These are phyloP conservation scores for Goniozus legneri DNA, from an alignment of 1,140 invertebrate species.

Conservation along the genomic window DNA sequence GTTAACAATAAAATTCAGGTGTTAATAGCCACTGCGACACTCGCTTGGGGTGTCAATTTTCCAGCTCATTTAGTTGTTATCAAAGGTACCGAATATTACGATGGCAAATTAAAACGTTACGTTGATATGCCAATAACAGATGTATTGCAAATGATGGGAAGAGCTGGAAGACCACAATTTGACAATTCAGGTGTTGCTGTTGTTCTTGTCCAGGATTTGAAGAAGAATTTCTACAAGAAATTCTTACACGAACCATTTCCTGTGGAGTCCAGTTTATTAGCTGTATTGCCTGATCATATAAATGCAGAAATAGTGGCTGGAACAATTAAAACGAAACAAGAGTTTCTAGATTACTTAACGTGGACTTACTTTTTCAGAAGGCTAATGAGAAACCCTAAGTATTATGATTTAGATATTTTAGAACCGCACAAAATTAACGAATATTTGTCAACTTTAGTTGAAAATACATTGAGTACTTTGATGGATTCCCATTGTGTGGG, in stretches of 20 bases:
- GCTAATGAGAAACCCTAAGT: constrained; percentile 89
- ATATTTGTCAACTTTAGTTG: constrained; percentile 74
- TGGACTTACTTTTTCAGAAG: constrained; percentile 98
- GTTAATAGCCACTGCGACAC: constrained; percentile 92
- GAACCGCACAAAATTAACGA: constrained; percentile 72
- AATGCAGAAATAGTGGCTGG: constrained; percentile 97
- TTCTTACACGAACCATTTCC: constrained; percentile 99
- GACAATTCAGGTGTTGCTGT: constrained; percentile 95
- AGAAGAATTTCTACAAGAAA: constrained; percentile 99
- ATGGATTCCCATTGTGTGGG: constrained; percentile 74
- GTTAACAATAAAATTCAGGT: constrained; percentile 96
- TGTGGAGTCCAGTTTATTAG: constrained; percentile 91
- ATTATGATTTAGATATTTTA: constrained; percentile 81
- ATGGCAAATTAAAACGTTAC: constrained; percentile 94
- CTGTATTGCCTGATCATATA: constrained; percentile 92
- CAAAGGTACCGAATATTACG: constrained; percentile 94
- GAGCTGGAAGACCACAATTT: constrained; percentile 94
- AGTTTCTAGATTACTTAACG: constrained; percentile 94
- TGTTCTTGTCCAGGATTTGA: constrained; percentile 95
- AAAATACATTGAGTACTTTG: constrained; percentile 71
- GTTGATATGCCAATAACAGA: constrained; percentile 99
- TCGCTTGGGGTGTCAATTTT: constrained; percentile 99
- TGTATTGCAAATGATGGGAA: constrained; percentile 98
- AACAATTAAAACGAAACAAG: constrained; percentile 88
- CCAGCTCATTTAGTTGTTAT: constrained; percentile 88